Percentiles rank a stretch among this genome's conserved stretches.
phyloP scores from a whole-genome alignment of 2,888 invertebrate species.

The Silvanus unidentatus region DNA sequence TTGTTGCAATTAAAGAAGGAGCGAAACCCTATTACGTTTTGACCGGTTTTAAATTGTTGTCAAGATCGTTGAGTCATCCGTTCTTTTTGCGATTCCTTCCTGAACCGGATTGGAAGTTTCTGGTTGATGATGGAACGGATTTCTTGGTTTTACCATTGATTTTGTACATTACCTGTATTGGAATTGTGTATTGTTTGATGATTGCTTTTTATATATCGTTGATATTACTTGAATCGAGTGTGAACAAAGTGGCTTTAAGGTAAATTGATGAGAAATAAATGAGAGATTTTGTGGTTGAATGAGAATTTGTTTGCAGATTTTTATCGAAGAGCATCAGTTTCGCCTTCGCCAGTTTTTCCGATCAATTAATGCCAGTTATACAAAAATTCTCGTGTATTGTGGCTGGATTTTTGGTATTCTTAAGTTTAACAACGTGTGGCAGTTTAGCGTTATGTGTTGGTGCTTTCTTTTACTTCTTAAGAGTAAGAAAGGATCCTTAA shows the following conservation, averaged over 20 bases:
- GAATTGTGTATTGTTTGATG: slow-evolving; percentile 53
- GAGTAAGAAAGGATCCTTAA: slow-evolving; percentile 47
- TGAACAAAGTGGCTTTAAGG: slow-evolving; percentile 62
- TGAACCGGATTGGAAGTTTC: slow-evolving; percentile 32
- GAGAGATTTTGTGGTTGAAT: not conserved
- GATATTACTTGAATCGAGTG: slow-evolving; percentile 63
- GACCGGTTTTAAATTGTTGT: slow-evolving; percentile 48
- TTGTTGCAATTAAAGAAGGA: slow-evolving; percentile 54
- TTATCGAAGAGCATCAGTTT: slow-evolving; percentile 48
- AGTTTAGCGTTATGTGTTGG: slow-evolving; percentile 64
- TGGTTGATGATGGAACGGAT: slow-evolving; percentile 39
- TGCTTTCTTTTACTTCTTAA: slow-evolving; percentile 61
- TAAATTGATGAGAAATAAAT: slow-evolving; percentile 39
- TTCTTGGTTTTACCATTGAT: slow-evolving; percentile 53
- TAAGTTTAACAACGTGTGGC: slow-evolving; percentile 66
- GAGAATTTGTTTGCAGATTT: slow-evolving; percentile 40
- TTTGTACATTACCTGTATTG: slow-evolving; percentile 58
- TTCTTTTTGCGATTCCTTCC: slow-evolving; percentile 25
- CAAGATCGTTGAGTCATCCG: slow-evolving; percentile 36
- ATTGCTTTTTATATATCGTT: slow-evolving; percentile 52
- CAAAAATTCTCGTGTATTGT: slow-evolving; percentile 65
- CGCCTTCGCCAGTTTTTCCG: slow-evolving; percentile 49
- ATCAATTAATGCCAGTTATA: slow-evolving; percentile 59
- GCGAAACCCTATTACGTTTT: slow-evolving; percentile 55
- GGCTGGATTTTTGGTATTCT: slow-evolving; percentile 56